Base-by-base conservation (phyloP, 2,888 invertebrate species). In the Cantharis flavilabris region DNA sequence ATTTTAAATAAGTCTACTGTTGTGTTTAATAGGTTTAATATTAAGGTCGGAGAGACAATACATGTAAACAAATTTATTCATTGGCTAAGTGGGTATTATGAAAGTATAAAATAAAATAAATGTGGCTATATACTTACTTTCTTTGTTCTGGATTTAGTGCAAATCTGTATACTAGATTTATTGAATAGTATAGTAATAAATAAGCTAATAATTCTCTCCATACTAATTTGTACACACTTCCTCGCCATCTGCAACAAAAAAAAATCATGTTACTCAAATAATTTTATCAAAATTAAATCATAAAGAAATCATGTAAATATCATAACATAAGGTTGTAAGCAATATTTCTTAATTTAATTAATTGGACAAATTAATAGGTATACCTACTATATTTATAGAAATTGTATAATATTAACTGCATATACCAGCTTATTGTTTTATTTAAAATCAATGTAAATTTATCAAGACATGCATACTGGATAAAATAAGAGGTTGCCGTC, bases 171-270 rank as follows among this genome's bases (percentile, higher is more conserved):
- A 94, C 89, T 83, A 97, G 90, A 89, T 96, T 97, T 87, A 98
- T 95, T 83, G 93, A 91, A 89, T 95, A 96, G 90, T 97, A 98
- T 83, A 97, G 89, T 83, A 93, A 91, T 87, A 96, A 92, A 90
- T 97, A 98, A 76, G 96, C 95, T 86, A 97, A 88, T 81, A 97
- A 90, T 90, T 98, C 98, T 84, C 97, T 93, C 97, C 97, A 98
- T 81, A 98, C 94, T 88, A 98, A 90, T 92, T 98, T 98, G 92
- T 98, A 98, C 64, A 98, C 97, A 87, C 97, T 97, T 85, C 97
- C 97, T 86, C 95, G 92, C 98, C 98, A 98, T 92, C 97, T 97
- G 93, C 72, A 91, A 92, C 84, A 84, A 86, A 87, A 86, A 18
- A 78, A 26, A 49, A 0, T n/a, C 0, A 3, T 69, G 14, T 69